Percentiles rank a stretch among this genome's conserved stretches.
phyloP scores from a whole-genome alignment of 1,140 invertebrate species.

The Drosophila ercepeae region DNA sequence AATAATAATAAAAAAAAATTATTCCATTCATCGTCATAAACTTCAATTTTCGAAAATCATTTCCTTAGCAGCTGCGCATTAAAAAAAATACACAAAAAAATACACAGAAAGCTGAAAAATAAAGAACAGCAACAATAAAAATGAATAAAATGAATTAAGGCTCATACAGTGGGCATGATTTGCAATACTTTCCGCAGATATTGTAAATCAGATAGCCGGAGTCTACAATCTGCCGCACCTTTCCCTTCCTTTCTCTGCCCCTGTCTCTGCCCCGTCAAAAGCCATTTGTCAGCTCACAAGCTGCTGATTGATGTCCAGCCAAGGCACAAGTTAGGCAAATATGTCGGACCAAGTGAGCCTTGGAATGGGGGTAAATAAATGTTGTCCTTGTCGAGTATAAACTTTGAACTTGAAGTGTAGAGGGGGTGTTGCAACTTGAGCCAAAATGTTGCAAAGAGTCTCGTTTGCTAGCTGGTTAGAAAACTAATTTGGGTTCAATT shows the following conservation, averaged over 20 bases:
- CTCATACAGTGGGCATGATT: slow-evolving; percentile 70
- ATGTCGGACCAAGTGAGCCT: slow-evolving; percentile 16
- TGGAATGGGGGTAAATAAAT: slow-evolving; percentile 34
- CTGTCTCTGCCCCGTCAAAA: background rate
- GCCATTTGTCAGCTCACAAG: slow-evolving; percentile 31
- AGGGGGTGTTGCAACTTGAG: background rate
- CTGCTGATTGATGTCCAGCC: slow-evolving; percentile 43
- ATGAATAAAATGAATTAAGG: slow-evolving; percentile 73
- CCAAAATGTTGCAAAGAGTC: background rate
- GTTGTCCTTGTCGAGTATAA: slow-evolving; percentile 17
- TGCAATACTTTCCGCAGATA: slow-evolving; percentile 40
- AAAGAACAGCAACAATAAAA: slow-evolving; percentile 52
- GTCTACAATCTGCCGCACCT: background rate
- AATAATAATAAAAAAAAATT: slow-evolving; percentile 53
- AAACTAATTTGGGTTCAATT: too few species aligned
- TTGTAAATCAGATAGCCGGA: slow-evolving; percentile 35
- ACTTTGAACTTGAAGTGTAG: background rate
- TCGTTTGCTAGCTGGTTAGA: background rate
- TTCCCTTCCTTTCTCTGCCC: too few species aligned
- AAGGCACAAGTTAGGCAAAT: slow-evolving; percentile 33
- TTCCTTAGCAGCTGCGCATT: slow-evolving; percentile 81
- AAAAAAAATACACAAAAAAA: slow-evolving; percentile 54
- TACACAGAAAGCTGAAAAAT: slow-evolving; percentile 37
- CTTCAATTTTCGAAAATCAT: slow-evolving; percentile 83
- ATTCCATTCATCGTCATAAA: slow-evolving; percentile 83